Base-by-base conservation (phyloP, 2,888 invertebrate species). In the Nowickia ferox region DNA sequence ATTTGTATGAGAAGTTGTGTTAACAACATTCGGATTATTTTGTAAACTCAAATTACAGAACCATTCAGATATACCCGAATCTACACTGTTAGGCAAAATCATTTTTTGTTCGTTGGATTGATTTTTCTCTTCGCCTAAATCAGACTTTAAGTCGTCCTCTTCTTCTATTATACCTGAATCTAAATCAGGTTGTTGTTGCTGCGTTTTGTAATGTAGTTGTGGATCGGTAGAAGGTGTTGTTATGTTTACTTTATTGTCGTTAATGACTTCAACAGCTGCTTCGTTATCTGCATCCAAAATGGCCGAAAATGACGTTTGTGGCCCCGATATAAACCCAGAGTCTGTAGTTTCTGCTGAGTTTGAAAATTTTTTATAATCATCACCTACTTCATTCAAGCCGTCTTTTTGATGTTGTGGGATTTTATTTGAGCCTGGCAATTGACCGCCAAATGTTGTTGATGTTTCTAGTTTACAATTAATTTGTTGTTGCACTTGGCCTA, bases 41-140 rank as follows among this genome's bases (percentile, higher is more conserved):
- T 93, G 93, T 78, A 95, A 89, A 88, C 93, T 94, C 86, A 96
- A 92, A 88, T 94, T 94, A 87, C 95, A 94, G 88, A 96, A 94
- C 89, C 94, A 94, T 90, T 95, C 95, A 75, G 95, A 93, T 88
- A 95, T 93, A 93, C 94, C 91, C 93, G 92, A 89, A 68, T 95
- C 95, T 42, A 96, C 93, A 89, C 96, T 96, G 93, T 95, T 95
- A 91, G 96, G 96, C 80, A 95, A 92, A 91, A 94, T 93, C 94
- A 95, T 95, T 89, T 68, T 69, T 63, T 51, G 19, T 88, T 68
- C 51, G 51, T 53, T 57, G 19, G 40, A 38, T 75, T 78, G 71
- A 66, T 87, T 72, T 51, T 83, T 57, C 30, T 86, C 68, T 66
- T 79, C 65, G 38, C 51, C 51, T 38, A 53, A 61, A 61, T 66